Base-by-base conservation (phyloP, 2,797 vertebrate species). In the Eulemur rubriventer region DNA sequence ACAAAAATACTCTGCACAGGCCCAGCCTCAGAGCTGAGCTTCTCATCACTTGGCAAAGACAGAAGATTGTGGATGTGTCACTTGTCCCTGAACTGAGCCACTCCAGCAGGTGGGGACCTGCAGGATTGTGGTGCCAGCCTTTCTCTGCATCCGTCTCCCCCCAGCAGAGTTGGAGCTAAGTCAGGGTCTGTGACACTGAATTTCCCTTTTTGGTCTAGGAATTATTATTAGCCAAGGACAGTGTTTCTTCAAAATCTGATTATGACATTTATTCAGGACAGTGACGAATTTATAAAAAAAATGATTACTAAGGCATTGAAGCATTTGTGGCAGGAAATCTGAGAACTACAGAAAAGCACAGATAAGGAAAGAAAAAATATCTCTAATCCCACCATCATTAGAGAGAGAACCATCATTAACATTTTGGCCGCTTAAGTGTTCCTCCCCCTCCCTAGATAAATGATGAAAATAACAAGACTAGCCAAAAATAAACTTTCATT, bases 241-340 rank as follows among this genome's bases (percentile, higher is more conserved):
- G 6, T 65, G 4, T 78, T 93, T 95, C 52, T 73, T 94, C 41
- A 78, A 26, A 67, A 72, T 96, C 73, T 93, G 82, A 78, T 79
- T 48, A 7, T 94, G 57, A 41, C 12, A 12, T 89, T 86, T 72
- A 78, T 52, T 82, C 35, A 70, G 59, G 70, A 89, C n/a, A 84
- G 70, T 41, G 38, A 52, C 35, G 20, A 13, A 18, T 50, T 65
- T 84, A 14, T 10, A 12, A 41, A 61, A 61, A 35, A 95, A 55
- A 5, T 10, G 26, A 75, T 73, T 38, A 70, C 41, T 14, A 46
- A 93, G 24, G 33, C 46, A 33, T 81, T 50, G 79, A 81, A 83
- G 63, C 18, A 17, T 72, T 95, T 63, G 79, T 46, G 61, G 67
- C 59, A 67, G 94, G 81, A 91, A 86, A 75, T 73, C n/a, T 35